Base-by-base conservation (phyloP, 2,888 invertebrate genomes). In the Cryptus armator region DNA sequence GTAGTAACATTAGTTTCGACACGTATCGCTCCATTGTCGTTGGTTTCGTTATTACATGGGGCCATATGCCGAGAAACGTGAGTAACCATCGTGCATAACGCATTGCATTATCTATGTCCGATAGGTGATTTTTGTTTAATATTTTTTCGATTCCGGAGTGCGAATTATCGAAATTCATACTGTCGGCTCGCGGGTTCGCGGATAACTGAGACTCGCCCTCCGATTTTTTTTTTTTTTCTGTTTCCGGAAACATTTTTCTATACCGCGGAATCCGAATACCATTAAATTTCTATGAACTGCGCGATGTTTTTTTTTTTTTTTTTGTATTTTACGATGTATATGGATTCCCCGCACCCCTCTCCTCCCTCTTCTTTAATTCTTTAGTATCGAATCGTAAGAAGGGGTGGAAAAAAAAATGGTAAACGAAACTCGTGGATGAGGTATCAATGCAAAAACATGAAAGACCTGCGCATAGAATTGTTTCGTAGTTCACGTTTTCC, bases 21-120 rank as follows among this genome's bases (percentile, higher is more conserved):
- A 68, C 10, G 10, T 9, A 14, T 24, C 43, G 43, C 32, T 76
- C 70, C 5, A 24, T 19, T 0, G 2, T 68, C 10, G 76, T 76
- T 3, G 53, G 10, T 43, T 59, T 32, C 4, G 44, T 6, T 24
- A 51, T 32, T n/a, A 82, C 37, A 12, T 64, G 29, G 0, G 83
- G 72, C 83, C 78, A 83, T 1, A 79, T 56, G 46, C 83, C 78
- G 16, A 83, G 56, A 0, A 72, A 6, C 29, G 37, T 66, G 56
- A 83, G 44, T 3, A 83, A 67, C 53, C 37, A 19, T 32, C 78
- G 72, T 1, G 67, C 72, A n/a, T 75, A 74, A 10, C 72, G 16
- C 3, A 59, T 19, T n/a, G 72, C 59, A 14, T 62, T 16, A 6
- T 71, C 14, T 0, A 56, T 12, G 62, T 79, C 78, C 2, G 32